phyloP scores from a whole-genome alignment of 2,113 vertebrate genomes.

The Heterocephalus glaber region DNA sequence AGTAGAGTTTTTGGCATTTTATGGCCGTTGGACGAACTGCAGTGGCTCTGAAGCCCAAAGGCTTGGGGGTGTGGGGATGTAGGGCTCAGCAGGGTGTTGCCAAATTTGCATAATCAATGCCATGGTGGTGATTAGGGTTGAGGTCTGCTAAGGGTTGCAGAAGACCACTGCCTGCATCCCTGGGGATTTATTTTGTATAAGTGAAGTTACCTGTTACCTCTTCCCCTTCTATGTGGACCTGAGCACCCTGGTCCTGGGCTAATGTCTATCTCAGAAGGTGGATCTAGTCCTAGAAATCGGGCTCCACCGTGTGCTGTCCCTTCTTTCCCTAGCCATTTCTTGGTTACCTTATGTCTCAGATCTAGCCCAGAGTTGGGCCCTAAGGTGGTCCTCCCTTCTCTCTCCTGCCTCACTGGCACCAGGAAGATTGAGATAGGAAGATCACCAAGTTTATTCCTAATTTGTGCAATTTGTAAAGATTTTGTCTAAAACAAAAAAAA shows the following conservation, averaged over 20 bases:
- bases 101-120: neutral
- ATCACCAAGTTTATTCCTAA: neutral
- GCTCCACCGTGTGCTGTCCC: neutral
- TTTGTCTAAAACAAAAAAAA: neutral
- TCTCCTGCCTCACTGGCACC: neutral
- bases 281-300: no score
- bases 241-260: neutral
- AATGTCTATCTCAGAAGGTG: neutral
- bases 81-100: neutral
- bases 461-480: neutral
- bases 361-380: neutral
- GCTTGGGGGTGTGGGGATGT: neutral
- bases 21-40: neutral
- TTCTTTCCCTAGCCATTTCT: neutral
- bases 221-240: neutral
- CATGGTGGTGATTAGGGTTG: neutral
- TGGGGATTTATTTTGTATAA: neutral
- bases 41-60: neutral
- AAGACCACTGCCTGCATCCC: neutral
- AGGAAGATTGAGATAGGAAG: neutral
- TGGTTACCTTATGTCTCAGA: neutral
- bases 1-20: neutral
- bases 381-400: neutral
- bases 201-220: neutral
- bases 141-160: neutral